Conservation (phyloP, 2,797 vertebrate genomes). For the Choloepus didactylus region DNA sequence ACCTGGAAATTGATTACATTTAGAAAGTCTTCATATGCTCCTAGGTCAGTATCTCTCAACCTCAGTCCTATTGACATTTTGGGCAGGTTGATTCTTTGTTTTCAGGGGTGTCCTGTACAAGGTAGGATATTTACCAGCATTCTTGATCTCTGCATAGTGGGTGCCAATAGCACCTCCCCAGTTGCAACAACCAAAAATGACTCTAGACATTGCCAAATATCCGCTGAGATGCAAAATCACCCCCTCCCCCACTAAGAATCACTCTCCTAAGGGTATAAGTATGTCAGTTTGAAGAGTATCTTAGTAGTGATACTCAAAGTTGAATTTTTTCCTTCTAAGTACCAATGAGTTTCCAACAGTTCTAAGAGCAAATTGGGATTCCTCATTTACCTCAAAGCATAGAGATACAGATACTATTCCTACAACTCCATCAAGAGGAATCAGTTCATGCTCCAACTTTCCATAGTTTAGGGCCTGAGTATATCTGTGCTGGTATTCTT, state of each 20-base stretch:
- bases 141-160: background rate
- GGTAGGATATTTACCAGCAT: background rate
- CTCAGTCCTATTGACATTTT: background rate
- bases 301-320: background rate
- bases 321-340: background rate
- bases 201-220: background rate
- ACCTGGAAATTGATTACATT: background rate
- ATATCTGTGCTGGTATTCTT: background rate
- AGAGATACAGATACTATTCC: background rate
- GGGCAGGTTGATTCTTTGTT: background rate
- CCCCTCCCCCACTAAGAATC: background rate
- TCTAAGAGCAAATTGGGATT: background rate
- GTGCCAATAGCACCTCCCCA: background rate
- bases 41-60: background rate
- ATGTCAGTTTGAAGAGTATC: background rate
- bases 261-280: background rate
- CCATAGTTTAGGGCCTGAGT: slow-evolving; percentile 3
- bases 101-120: background rate
- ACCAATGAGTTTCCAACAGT: background rate
- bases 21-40: background rate
- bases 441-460: background rate
- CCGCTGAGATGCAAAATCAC: background rate
- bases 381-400: background rate
- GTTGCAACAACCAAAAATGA: background rate
- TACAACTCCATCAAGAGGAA: background rate